phyloP scores from a whole-genome alignment of 2,888 invertebrate species.

The Aromia moschata region DNA sequence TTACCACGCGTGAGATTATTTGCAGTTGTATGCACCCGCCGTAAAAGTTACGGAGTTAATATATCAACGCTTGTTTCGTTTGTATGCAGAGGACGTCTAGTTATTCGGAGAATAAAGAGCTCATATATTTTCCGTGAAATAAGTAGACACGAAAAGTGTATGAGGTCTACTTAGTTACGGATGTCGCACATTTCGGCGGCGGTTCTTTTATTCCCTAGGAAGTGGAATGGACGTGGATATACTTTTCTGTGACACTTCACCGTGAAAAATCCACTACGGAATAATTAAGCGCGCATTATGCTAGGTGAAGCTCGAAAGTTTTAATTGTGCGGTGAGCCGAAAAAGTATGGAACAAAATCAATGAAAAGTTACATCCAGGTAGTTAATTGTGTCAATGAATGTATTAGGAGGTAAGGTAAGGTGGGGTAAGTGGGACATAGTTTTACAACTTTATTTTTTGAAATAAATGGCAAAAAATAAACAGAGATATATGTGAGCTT shows the following conservation, averaged over 20 bases:
- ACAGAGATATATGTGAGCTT: too few relatives aligned
- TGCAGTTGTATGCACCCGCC: background rate
- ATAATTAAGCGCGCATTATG: conserved; percentile 39
- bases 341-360: too few relatives aligned
- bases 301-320: background rate
- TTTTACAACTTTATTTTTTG: too few relatives aligned
- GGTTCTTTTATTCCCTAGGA: conserved; percentile 38
- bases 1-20: background rate
- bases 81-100: conserved; percentile 47
- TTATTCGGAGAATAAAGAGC: conserved; percentile 48
- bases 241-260: conserved; percentile 37
- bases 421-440: too few relatives aligned
- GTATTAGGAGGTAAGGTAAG: too few relatives aligned
- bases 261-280: conserved; percentile 32
- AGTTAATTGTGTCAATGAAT: too few relatives aligned
- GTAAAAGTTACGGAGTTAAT: conserved; percentile 32
- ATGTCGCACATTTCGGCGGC: conserved; percentile 47
- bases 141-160: conserved; percentile 50
- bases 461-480: too few relatives aligned
- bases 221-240: conserved; percentile 44
- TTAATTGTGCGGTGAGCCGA: too few relatives aligned
- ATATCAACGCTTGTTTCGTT: conserved; percentile 46
- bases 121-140: conserved; percentile 47
- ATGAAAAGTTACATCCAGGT: too few relatives aligned
- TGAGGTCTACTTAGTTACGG: conserved; percentile 48